Evolutionary conservation across 2,888 invertebrate species (phyloP).

Genomic region (Argyresthia goedartella): DNA sequence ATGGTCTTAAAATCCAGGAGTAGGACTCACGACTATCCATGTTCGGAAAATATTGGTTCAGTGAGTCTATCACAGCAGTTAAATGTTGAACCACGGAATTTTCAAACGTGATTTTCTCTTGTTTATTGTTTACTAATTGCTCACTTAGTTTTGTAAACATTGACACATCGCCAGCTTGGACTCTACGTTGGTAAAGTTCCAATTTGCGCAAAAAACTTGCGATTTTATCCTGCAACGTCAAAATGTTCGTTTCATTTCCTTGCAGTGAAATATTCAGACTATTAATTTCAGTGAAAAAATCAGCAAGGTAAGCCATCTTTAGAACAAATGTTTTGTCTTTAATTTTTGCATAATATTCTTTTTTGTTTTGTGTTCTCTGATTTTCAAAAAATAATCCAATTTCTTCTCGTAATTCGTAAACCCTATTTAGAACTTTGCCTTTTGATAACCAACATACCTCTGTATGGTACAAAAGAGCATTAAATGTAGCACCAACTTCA

Average conservation of each 20-base stretch:
- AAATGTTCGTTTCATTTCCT: conserved; percentile 11
- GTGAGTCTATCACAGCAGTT: conserved; percentile 14
- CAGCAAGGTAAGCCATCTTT: conserved; percentile 7
- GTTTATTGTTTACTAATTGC: conserved; percentile 8
- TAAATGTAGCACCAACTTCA: conserved; percentile 14
- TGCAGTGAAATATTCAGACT: conserved; percentile 8
- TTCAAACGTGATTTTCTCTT: conserved; percentile 15
- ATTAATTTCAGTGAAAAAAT: conserved; percentile 10
- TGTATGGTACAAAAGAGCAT: conserved; percentile 14
- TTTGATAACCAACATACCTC: conserved; percentile 13
- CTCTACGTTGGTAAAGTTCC: conserved; percentile 18
- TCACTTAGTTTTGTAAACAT: conserved; percentile 18
- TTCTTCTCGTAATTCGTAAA: conserved; percentile 13
- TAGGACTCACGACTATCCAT: conserved; percentile 8
- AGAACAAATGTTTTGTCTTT: conserved; percentile 3
- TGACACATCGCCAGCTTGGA: conserved; percentile 16
- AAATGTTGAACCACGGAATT: conserved; percentile 16
- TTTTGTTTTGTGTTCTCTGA: conserved; percentile 11
- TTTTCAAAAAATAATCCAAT: conserved; percentile 12
- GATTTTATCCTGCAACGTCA: conserved; percentile 11
- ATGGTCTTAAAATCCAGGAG: conserved; percentile 13
- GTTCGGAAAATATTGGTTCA: conserved; percentile 16
- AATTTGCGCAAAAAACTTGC: conserved; percentile 15
- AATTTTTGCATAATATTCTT: background rate
- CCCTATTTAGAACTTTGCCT: conserved; percentile 13